Conservation (phyloP, 1,140 invertebrate species). For the Calosoma granatense region DNA sequence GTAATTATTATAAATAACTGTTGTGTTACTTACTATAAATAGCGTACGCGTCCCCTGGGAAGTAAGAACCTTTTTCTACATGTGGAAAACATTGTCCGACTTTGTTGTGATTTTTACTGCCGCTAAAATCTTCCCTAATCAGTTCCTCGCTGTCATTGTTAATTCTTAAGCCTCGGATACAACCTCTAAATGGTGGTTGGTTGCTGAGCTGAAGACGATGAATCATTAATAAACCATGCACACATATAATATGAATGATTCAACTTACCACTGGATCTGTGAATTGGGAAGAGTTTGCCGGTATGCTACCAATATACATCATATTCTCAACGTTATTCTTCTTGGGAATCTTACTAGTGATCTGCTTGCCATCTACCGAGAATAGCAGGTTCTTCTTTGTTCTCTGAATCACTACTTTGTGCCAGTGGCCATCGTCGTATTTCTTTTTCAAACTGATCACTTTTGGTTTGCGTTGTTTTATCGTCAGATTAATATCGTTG, state of each 20-base stretch:
- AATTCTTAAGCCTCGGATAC: conserved; percentile 62
- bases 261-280: conserved; percentile 38
- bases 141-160: conserved; percentile 68
- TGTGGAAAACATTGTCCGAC: conserved; percentile 80
- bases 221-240: neutral
- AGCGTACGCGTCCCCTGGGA: conserved; percentile 71
- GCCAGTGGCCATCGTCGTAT: conserved; percentile 78
- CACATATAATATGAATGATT: conserved; percentile 12
- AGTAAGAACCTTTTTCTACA: conserved; percentile 78
- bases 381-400: conserved; percentile 42
- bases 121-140: conserved; percentile 43
- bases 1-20: conserved; percentile 11
- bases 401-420: conserved; percentile 54
- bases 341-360: conserved; percentile 55
- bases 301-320: conserved; percentile 70
- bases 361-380: conserved; percentile 53
- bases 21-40: conserved; percentile 57
- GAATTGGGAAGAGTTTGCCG: conserved; percentile 41
- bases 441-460: conserved; percentile 47
- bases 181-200: conserved; percentile 72
- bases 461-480: conserved; percentile 54
- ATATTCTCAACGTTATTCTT: conserved; percentile 56
- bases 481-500: conserved; percentile 55
- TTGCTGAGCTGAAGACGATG: conserved; percentile 41
- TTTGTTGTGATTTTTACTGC: conserved; percentile 48